These are phyloP conservation scores for Paracanthobrama guichenoti DNA, from an alignment of 2,113 vertebrate species.

Conservation along the genomic window DNA sequence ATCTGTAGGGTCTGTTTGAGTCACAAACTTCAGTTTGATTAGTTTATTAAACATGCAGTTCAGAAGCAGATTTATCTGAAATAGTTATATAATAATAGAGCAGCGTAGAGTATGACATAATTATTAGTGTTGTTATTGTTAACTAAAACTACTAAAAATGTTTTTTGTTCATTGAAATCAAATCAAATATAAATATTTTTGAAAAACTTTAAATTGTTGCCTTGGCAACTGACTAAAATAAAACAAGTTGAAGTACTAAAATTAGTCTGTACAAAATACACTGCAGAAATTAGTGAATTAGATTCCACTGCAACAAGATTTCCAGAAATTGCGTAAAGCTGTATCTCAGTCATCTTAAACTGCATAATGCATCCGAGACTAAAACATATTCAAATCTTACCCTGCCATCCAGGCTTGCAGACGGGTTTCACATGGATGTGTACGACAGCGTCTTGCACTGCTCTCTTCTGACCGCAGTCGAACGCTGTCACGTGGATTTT, in stretches of 20 bases:
- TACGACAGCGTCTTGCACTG: constrained; percentile 83
- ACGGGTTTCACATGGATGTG: constrained; percentile 91
- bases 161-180: background rate
- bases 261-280: too few relatives aligned
- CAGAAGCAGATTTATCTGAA: background rate
- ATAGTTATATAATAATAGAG: background rate
- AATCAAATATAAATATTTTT: background rate
- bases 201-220: background rate
- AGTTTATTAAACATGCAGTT: background rate
- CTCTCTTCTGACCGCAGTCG: constrained; percentile 94
- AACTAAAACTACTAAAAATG: background rate
- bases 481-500: constrained; percentile 92
- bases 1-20: background rate
- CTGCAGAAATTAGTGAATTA: background rate
- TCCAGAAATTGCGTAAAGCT: background rate
- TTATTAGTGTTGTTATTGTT: background rate
- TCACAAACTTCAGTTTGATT: background rate
- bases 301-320: background rate
- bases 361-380: background rate
- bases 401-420: constrained; percentile 98
- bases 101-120: background rate
- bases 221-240: background rate
- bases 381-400: constrained; percentile 66
- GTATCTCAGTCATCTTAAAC: background rate
- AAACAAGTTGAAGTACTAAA: too few relatives aligned